phyloP scores from a whole-genome alignment of 37 sponge, comb jelly and placozoan genomes.

The Dysidea cf. avara region DNA sequence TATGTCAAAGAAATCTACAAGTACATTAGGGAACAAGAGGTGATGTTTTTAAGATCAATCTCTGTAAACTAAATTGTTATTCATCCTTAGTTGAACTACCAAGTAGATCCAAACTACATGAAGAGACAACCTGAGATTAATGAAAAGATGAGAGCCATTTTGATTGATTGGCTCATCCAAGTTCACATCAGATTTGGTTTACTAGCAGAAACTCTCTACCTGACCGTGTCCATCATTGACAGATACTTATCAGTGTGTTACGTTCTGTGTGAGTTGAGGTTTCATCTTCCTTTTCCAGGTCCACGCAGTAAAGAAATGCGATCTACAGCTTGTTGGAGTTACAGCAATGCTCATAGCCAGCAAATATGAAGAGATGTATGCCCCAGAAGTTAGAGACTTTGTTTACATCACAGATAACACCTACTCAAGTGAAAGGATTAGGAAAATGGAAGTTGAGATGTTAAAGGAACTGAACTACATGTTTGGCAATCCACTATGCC shows the following conservation, averaged over 20 bases:
- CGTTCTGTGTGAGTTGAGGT: not conserved
- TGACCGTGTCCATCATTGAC: slow-evolving; percentile 87
- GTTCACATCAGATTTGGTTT: slow-evolving; percentile 89
- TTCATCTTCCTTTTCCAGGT: slow-evolving; percentile 17
- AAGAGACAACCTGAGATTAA: slow-evolving; percentile 74
- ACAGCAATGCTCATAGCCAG: slow-evolving; percentile 96
- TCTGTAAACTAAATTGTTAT: too few relatives aligned
- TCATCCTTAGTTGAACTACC: slow-evolving; percentile 44
- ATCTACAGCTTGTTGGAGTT: slow-evolving; percentile 96
- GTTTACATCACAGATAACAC: slow-evolving; percentile 96
- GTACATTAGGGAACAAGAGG: slow-evolving; percentile 88
- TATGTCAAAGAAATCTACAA: slow-evolving; percentile 92
- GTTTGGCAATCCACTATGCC: slow-evolving; percentile 86
- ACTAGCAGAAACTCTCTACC: slow-evolving; percentile 90
- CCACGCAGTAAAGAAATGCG: slow-evolving; percentile 44
- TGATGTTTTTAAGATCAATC: not conserved
- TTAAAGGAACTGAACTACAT: slow-evolving; percentile 78
- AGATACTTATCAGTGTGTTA: slow-evolving; percentile 83
- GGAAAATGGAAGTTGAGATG: slow-evolving; percentile 86
- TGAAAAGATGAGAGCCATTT: slow-evolving; percentile 85
- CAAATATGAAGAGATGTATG: slow-evolving; percentile 99
- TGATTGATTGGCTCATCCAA: slow-evolving; percentile 95
- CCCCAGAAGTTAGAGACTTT: slow-evolving; percentile 94
- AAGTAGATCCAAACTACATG: slow-evolving; percentile 74
- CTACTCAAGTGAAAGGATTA: slow-evolving; percentile 74